These are phyloP conservation scores for Mormoops blainvillei DNA, from an alignment of 2,113 vertebrate species.

Conservation along the genomic window DNA sequence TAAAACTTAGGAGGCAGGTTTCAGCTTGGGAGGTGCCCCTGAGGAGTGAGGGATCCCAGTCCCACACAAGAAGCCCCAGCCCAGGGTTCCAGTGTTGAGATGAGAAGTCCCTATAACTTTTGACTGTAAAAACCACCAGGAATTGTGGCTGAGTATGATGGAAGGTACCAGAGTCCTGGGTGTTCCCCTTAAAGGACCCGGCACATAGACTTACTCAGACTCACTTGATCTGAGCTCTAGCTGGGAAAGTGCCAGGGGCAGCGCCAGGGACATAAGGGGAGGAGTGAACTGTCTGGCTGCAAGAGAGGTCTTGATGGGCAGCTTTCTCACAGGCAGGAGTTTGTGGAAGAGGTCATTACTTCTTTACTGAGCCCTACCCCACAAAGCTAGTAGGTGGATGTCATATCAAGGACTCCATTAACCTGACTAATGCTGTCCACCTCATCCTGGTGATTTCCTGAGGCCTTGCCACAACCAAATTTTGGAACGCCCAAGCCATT, in stretches of 20 bases:
- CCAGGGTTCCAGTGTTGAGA: background rate
- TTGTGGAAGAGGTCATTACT: background rate
- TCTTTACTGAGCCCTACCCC: background rate
- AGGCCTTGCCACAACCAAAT: background rate
- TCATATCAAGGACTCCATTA: background rate
- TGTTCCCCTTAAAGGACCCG: background rate
- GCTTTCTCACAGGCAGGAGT: background rate
- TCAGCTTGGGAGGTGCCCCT: background rate
- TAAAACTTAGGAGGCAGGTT: background rate
- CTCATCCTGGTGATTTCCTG: background rate
- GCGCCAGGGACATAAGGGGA: background rate
- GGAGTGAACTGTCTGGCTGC: background rate
- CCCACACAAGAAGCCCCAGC: background rate
- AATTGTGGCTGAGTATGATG: background rate
- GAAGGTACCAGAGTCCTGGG: background rate
- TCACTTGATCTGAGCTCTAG: background rate
- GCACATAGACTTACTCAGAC: background rate
- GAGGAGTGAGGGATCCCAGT: background rate
- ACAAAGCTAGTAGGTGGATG: background rate
- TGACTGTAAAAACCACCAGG: background rate
- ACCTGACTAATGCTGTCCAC: background rate
- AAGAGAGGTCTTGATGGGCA: background rate
- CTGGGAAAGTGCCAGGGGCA: background rate
- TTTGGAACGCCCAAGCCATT: background rate
- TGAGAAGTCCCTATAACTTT: background rate